phyloP scores from a whole-genome alignment of 1,140 invertebrate genomes.

The Drosophila lowei region DNA sequence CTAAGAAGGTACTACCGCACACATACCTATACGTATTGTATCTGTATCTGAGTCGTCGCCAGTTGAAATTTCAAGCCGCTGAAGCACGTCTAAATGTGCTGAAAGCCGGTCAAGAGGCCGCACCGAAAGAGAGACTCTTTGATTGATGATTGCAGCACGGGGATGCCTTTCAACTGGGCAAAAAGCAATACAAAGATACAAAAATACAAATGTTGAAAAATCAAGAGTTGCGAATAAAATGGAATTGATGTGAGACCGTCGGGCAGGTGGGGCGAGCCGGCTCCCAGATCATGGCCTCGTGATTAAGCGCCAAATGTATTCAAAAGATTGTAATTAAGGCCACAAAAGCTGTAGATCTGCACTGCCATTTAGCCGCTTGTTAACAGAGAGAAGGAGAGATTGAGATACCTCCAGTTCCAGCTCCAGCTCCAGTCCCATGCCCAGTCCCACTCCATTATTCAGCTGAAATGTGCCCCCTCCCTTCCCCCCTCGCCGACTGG shows the following conservation, averaged over 20 bases:
- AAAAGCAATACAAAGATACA: slow-evolving; percentile 17
- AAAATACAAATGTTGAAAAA: slow-evolving; percentile 5
- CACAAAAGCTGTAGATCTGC: slow-evolving; percentile 79
- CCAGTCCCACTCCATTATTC: neutral
- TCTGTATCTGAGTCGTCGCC: slow-evolving; percentile 16
- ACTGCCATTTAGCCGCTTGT: slow-evolving; percentile 74
- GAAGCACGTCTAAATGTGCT: slow-evolving; percentile 74
- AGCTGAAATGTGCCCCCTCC: neutral
- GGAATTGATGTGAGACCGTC: slow-evolving; percentile 55
- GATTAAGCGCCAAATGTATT: slow-evolving; percentile 82
- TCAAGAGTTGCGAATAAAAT: slow-evolving; percentile 37
- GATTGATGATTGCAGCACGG: slow-evolving; percentile 77
- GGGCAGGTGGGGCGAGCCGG: slow-evolving; percentile 39
- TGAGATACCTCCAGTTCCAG: slow-evolving; percentile 11
- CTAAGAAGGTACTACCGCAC: slow-evolving; percentile 35
- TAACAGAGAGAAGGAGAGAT: slow-evolving; percentile 35
- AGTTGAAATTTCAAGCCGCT: slow-evolving; percentile 74
- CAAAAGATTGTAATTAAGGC: slow-evolving; percentile 82
- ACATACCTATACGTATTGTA: neutral
- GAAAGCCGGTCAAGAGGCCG: slow-evolving; percentile 56
- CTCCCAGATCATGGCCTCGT: slow-evolving; percentile 67
- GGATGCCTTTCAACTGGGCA: slow-evolving; percentile 70
- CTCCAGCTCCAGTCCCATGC: slow-evolving; percentile 16
- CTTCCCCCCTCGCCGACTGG: slow-evolving; percentile 5
- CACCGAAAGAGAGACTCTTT: slow-evolving; percentile 50